A percentile compares a stretch with the other conserved stretches of the same genome.
Conservation (phyloP, 2,113 vertebrate genomes). For the Cyphomyrus discorhynchus region DNA sequence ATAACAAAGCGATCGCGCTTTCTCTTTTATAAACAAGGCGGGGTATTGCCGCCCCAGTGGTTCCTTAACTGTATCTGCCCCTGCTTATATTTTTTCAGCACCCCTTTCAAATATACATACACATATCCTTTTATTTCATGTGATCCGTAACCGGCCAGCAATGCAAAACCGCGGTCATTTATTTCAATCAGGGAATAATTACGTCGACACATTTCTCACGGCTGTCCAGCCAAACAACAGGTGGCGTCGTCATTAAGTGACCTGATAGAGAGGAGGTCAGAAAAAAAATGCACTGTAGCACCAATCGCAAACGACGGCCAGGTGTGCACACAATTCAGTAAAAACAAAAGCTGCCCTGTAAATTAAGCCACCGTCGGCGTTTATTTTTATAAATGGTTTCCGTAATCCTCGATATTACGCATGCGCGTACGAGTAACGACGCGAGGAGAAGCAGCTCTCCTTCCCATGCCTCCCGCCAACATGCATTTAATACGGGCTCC, state of each 20-base stretch:
- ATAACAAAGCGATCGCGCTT: neutral
- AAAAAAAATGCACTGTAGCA: neutral
- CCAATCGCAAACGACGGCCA: neutral
- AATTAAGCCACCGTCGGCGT: neutral
- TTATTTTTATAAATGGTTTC: neutral
- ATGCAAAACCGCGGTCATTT: neutral
- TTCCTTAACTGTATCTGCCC: neutral
- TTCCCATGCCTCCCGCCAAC: neutral
- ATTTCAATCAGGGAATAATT: neutral
- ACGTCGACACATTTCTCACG: neutral
- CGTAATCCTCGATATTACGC: neutral
- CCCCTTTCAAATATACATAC: neutral
- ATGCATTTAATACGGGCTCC: neutral
- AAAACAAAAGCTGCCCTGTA: neutral
- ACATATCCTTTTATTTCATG: neutral
- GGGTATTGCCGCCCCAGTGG: neutral
- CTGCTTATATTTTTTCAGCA: neutral
- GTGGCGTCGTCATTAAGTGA: neutral
- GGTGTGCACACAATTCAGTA: neutral
- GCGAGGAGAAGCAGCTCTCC: neutral
- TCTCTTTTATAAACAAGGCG: neutral
- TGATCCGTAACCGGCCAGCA: neutral
- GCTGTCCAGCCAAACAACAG: neutral
- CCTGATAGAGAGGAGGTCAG: neutral
- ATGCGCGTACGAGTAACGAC: neutral